phyloP scores from a whole-genome alignment of 2,113 vertebrate genomes.

The Eonycteris spelaea region DNA sequence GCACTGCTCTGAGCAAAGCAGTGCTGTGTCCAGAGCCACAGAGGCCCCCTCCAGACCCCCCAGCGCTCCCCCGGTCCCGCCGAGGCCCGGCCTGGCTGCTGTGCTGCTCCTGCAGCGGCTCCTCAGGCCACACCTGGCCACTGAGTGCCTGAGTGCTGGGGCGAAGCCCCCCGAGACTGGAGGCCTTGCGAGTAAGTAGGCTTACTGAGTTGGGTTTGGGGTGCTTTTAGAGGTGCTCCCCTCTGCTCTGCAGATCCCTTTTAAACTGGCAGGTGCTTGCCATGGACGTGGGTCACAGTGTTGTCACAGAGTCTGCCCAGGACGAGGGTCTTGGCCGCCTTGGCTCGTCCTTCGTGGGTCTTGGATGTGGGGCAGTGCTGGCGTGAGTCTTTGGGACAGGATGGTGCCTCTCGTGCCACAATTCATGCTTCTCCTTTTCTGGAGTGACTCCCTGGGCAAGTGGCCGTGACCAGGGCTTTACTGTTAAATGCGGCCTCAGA shows the following conservation, averaged over 20 bases:
- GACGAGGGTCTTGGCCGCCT: background rate
- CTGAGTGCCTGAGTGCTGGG: accelerated
- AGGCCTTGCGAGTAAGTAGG: accelerated
- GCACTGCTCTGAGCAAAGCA: background rate
- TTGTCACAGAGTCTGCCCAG: background rate
- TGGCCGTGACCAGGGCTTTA: accelerated
- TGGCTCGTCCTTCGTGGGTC: accelerated
- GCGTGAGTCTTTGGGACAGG: accelerated
- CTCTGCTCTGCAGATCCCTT: background rate
- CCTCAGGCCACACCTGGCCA: background rate
- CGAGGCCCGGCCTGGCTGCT: accelerated
- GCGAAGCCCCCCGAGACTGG: accelerated
- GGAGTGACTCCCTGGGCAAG: background rate
- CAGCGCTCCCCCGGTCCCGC: no score
- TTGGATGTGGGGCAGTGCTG: accelerated
- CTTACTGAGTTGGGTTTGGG: accelerated
- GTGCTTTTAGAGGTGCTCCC: no score
- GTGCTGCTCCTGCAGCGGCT: accelerated
- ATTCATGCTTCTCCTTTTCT: background rate
- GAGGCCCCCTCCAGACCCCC: background rate
- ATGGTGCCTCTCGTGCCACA: accelerated
- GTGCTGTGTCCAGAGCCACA: background rate
- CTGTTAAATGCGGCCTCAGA: background rate
- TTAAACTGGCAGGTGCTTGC: background rate
- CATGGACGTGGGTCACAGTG: background rate